These are phyloP conservation scores for Scaptomyza graminum DNA, from an alignment of 1,140 invertebrate genomes.

Conservation along the genomic window DNA sequence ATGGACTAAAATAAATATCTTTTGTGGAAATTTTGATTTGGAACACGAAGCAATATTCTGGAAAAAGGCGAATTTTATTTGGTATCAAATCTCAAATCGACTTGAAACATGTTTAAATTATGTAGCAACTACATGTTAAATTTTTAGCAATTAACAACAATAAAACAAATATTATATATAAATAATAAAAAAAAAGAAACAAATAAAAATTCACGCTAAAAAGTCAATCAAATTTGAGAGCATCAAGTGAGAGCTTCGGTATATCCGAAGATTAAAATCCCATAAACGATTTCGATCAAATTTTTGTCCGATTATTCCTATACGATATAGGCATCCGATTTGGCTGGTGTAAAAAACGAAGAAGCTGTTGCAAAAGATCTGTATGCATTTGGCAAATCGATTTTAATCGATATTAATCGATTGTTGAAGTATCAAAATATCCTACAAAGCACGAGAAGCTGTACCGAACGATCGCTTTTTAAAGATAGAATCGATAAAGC, in stretches of 20 bases:
- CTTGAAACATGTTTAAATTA: slow-evolving; percentile 72
- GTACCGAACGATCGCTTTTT: too few species aligned
- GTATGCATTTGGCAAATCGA: too few species aligned
- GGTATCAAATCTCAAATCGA: slow-evolving; percentile 9
- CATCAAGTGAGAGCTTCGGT: slow-evolving; percentile 51
- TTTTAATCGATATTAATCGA: too few species aligned
- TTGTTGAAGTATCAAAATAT: too few species aligned
- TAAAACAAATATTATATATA: slow-evolving; percentile 19
- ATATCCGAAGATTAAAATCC: too few species aligned
- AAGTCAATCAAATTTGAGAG: slow-evolving; percentile 53
- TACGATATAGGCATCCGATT: too few species aligned
- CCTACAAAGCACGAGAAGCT: too few species aligned
- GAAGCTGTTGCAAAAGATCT: too few species aligned
- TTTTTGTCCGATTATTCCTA: too few species aligned
- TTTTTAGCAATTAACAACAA: slow-evolving; percentile 70
- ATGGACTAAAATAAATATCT: neutral
- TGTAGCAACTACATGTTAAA: slow-evolving; percentile 81
- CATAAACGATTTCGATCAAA: too few species aligned
- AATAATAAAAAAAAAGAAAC: slow-evolving; percentile 22
- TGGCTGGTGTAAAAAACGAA: too few species aligned
- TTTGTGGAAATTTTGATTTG: neutral
- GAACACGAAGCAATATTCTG: slow-evolving; percentile 52
- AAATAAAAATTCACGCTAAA: slow-evolving; percentile 7
- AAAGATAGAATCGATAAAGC: too few species aligned
- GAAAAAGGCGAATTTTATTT: slow-evolving; percentile 26